Base-by-base conservation (phyloP, 1,140 invertebrate genomes). In the Chrysoperla carnea region DNA sequence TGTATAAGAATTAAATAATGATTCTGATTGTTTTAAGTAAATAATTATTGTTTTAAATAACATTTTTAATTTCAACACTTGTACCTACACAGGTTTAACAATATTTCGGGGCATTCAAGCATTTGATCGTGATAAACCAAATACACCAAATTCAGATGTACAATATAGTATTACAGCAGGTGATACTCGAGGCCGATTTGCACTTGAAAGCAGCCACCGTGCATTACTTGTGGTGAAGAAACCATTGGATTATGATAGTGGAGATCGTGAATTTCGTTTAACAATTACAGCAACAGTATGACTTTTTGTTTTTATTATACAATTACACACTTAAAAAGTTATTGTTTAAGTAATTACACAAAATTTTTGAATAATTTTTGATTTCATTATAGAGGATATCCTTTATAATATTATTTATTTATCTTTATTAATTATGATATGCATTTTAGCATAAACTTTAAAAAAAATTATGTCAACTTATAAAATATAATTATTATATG, bases 101-200 rank as follows among this genome's bases (percentile, higher is more conserved):
- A 72, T 91, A 49, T 88, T 86, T 53, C 72, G 78, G 45, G 79
- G 80, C 15, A 85, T 90, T 37, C 69, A 73, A 33, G 85, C 84
- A 0, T 66, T 76, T 6, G 86, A 91, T 58, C 68, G 75, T 1
- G 84, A 88, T 56, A 87, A 87, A 56, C 83, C 83, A 0, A 86
- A 86, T 52, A 91, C 85, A 0, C 83, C 84, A 0, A 91, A 91
- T 60, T 89, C 85, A 0, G 84, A 89, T 48, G 72, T 91, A 6
- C 80, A 85, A 48, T 88, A 87, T 60, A 76, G 76, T 42, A 81
- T 90, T 52, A 71, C 76, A 4, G 74, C 73, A 11, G 82, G 82
- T 1, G 84, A 87, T 49, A 71, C 77, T 40, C 70, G 75, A 15
- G 76, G 78, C 0, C 79, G 78, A 50, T 90, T 90, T 56, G 69